Conservation (phyloP, 2,888 invertebrate species). For the Crepidodera aurea region DNA sequence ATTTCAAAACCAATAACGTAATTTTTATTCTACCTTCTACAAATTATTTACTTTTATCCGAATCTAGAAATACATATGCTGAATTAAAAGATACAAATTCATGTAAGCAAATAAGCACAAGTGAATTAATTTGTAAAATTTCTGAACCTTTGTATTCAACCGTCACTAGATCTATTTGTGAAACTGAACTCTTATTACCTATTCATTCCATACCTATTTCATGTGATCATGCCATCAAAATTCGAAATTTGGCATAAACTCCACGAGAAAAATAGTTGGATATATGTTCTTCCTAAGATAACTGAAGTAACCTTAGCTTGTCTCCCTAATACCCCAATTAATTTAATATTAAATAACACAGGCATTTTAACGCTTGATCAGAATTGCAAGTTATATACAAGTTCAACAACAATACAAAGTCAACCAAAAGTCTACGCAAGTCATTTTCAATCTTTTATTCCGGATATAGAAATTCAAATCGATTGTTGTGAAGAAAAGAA, state of each 20-base stretch:
- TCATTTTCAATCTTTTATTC: not conserved
- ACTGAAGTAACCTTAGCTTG: slow-evolving; percentile 19
- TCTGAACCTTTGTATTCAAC: slow-evolving; percentile 21
- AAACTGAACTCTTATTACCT: slow-evolving; percentile 20
- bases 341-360: slow-evolving; percentile 13
- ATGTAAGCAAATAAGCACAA: slow-evolving; percentile 9
- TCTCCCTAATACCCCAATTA: not conserved
- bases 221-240: slow-evolving; percentile 12
- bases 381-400: slow-evolving; percentile 24
- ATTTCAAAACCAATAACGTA: slow-evolving; percentile 1
- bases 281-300: slow-evolving; percentile 16
- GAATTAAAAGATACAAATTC: slow-evolving; percentile 6
- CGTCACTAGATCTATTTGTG: slow-evolving; percentile 22
- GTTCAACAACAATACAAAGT: slow-evolving; percentile 6
- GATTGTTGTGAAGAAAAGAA: not conserved
- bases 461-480: not conserved
- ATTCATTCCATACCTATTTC: not conserved
- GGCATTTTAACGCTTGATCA: slow-evolving; percentile 15
- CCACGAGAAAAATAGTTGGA: slow-evolving; percentile 15
- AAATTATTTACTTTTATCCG: slow-evolving; percentile 27
- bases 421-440: not conserved
- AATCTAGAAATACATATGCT: slow-evolving; percentile 16
- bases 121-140: slow-evolving; percentile 13
- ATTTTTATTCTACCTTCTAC: slow-evolving; percentile 25
- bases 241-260: slow-evolving; percentile 29